phyloP scores from a whole-genome alignment of 2,888 invertebrate genomes.

The Pogonocherus hispidulus region DNA sequence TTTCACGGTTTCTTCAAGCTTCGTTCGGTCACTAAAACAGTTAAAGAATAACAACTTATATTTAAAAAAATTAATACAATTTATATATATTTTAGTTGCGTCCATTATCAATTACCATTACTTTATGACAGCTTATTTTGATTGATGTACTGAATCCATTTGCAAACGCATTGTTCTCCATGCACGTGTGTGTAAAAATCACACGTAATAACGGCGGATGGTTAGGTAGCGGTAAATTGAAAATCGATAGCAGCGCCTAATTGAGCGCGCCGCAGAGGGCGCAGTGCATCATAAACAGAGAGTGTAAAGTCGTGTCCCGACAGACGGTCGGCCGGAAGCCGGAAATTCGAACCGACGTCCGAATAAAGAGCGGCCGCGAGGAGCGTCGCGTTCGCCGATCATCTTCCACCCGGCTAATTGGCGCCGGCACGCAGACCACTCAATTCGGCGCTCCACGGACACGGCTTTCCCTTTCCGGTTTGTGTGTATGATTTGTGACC shows the following conservation, averaged over 20 bases:
- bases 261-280: constrained; percentile 50
- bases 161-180: constrained; percentile 43
- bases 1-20: too few relatives aligned
- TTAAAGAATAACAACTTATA: too few relatives aligned
- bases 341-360: constrained; percentile 68
- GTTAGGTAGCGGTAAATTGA: constrained; percentile 47
- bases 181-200: constrained; percentile 42
- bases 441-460: constrained; percentile 40
- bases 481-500: constrained; percentile 16
- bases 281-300: constrained; percentile 66
- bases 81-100: too few relatives aligned
- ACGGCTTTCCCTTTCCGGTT: constrained; percentile 45
- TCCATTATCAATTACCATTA: too few relatives aligned
- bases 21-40: too few relatives aligned
- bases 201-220: constrained; percentile 44
- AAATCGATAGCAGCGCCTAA: constrained; percentile 55
- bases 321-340: constrained; percentile 68
- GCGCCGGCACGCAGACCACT: constrained; percentile 54
- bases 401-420: constrained; percentile 67
- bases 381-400: constrained; percentile 59
- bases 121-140: constrained; percentile 33
- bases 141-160: constrained; percentile 46
- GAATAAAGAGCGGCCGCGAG: constrained; percentile 65
- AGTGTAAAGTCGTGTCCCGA: constrained; percentile 70
- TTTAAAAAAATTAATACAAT: too few relatives aligned